Evolutionary conservation across 2,888 invertebrate genomes (phyloP).

Genomic region (Brachypalpus laphriformis): DNA sequence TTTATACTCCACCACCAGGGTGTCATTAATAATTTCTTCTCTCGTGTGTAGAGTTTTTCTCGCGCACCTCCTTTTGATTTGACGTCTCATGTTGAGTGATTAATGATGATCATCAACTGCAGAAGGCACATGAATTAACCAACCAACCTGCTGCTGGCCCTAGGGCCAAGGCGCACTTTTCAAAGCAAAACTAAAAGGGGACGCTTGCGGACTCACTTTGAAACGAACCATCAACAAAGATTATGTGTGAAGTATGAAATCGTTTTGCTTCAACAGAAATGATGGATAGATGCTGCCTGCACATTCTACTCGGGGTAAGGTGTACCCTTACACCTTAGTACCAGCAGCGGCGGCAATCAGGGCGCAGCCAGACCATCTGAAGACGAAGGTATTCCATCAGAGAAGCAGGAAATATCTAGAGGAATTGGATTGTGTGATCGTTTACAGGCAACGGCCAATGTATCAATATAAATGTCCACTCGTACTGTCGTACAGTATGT

Average conservation of each 20-base stretch:
- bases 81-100: conserved; percentile 82
- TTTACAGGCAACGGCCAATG: conserved; percentile 42
- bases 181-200: conserved; percentile 72
- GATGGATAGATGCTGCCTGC: conserved; percentile 67
- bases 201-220: conserved; percentile 73
- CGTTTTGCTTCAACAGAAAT: conserved; percentile 79
- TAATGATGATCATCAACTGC: conserved; percentile 79
- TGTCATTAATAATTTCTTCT: conserved; percentile 72
- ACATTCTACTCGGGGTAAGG: conserved; percentile 51
- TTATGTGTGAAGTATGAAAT: conserved; percentile 77
- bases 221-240: conserved; percentile 75
- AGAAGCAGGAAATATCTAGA: conserved; percentile 58
- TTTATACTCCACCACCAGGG: conserved; percentile 46
- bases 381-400: conserved; percentile 27
- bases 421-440: conserved; percentile 55
- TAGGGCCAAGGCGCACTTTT: conserved; percentile 72
- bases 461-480: conserved; percentile 62
- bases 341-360: conserved; percentile 45
- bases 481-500: conserved; percentile 29
- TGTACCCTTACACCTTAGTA: conserved; percentile 38
- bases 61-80: conserved; percentile 76
- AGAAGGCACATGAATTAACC: conserved; percentile 68
- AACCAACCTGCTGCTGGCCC: conserved; percentile 72
- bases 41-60: conserved; percentile 61
- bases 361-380: conserved; percentile 10